Evolutionary conservation across 2,113 vertebrate species (phyloP), one percentile per base, ranked within the genome.

Genomic region (Gymnocephalus cernua): DNA sequence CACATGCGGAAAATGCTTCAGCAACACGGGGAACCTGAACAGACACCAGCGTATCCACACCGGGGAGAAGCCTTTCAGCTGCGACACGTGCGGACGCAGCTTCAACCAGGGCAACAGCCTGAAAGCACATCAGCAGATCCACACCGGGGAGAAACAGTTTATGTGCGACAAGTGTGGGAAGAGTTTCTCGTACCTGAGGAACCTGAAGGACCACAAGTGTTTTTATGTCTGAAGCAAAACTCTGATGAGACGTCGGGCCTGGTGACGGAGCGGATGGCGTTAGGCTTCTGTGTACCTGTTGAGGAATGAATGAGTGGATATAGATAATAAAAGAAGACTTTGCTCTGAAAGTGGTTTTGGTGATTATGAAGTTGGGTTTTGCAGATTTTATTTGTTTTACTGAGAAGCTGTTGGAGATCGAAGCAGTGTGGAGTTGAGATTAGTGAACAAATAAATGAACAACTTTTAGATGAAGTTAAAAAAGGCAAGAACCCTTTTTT

Each of bases 81-180:
- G 95, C 23, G 79, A 86, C 35, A 79, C 65, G 0, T 95, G 95
- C 1, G 92, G 92, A 0, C 93, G 92, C 76, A 85, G 93, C 83
- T 95, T 95, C 80, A 95, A 94, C 86, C 95, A 95, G 90, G 90
- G 92, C 27, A 94, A 94, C 90, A 94, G 93, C 72, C 92, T 95
- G 70, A 95, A 95, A 74, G 95, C 95, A 45, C 95, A 95, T 73
- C 88, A 91, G 79, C 92, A 94, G 87, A 91, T 94, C 6, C 95
- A 95, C 89, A 95, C 92, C 0, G 94, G 94, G 1, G 91, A 94
- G 88, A 95, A 95, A 32, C 93, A 51, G 84, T 96, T 78, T 90
- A 96, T 96, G 94, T 96, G 69, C 79, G 97, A 51, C 93, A 96
- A 87, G 82, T 95, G 95, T 35, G 94, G 95, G 4, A 95, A 95